These are phyloP conservation scores for Stramonita haemastoma DNA, from an alignment of 2,888 invertebrate species.

Conservation along the genomic window DNA sequence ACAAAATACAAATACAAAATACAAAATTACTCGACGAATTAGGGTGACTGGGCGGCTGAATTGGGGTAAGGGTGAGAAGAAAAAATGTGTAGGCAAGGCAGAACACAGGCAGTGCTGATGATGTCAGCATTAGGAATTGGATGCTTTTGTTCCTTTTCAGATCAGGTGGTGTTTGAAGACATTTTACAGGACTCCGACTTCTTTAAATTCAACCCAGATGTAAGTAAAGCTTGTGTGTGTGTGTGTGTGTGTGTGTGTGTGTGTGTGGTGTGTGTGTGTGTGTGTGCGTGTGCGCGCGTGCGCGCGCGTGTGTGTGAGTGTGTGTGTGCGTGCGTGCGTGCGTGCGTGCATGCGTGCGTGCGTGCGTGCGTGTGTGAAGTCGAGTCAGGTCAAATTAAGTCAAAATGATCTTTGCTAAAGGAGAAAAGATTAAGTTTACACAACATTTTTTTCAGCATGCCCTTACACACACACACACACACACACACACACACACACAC, in stretches of 20 bases:
- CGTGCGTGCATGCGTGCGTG: background rate
- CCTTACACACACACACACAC: no score
- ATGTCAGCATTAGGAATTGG: background rate
- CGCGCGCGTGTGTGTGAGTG: background rate
- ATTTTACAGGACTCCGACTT: slow-evolving; percentile 15
- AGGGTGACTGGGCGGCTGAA: no score
- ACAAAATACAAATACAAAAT: no score
- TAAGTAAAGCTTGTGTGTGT: background rate
- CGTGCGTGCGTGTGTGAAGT: slow-evolving; percentile 6
- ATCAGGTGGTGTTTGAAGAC: slow-evolving; percentile 20
- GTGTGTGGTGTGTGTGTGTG: background rate
- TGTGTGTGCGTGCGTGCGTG: background rate
- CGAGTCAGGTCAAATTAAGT: no score
- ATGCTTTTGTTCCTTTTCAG: background rate
- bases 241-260: background rate
- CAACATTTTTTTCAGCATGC: no score
- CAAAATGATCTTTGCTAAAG: no score
- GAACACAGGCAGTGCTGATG: no score
- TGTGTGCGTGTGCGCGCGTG: background rate
- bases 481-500: no score
- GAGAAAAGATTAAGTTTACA: no score
- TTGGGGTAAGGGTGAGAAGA: no score
- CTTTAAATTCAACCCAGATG: background rate
- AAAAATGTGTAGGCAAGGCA: no score
- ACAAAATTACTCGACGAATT: no score